Evolutionary conservation across 2,113 vertebrate genomes (phyloP).

Genomic region (Cochlearius cochlearius): DNA sequence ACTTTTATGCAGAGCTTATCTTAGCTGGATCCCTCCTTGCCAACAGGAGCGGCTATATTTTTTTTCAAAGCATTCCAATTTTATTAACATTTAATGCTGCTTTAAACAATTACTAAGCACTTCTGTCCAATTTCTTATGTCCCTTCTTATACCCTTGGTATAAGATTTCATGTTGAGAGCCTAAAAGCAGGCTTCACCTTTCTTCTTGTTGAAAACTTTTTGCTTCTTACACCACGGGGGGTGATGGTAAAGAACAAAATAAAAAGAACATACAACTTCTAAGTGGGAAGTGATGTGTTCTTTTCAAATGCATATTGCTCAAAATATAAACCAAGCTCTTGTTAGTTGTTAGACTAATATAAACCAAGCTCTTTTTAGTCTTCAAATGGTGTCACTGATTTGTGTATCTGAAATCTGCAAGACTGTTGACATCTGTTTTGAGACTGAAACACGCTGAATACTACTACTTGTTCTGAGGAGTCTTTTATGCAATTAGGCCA

Average conservation of each 20-base stretch:
- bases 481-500: constrained; percentile 28
- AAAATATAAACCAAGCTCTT: not conserved
- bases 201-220: not conserved
- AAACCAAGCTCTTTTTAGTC: not conserved
- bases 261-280: not conserved
- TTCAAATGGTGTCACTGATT: not conserved
- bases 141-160: not conserved
- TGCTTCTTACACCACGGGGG: not conserved
- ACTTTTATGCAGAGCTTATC: constrained; percentile 4
- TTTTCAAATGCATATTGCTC: not conserved
- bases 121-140: not conserved
- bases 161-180: not conserved
- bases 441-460: not conserved
- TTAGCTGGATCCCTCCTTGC: constrained; percentile 3
- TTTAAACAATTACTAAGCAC: not conserved
- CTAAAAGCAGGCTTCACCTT: not conserved
- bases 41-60: not conserved
- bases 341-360: not conserved
- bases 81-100: not conserved
- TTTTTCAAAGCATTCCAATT: not conserved
- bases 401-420: not conserved
- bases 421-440: constrained; percentile 14
- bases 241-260: not conserved
- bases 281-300: not conserved
- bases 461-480: constrained; percentile 13